A percentile compares a stretch with the other conserved stretches of the same genome.
Evolutionary conservation across 2,113 vertebrate genomes (phyloP).

Genomic region (Chloroceryle aenea): DNA sequence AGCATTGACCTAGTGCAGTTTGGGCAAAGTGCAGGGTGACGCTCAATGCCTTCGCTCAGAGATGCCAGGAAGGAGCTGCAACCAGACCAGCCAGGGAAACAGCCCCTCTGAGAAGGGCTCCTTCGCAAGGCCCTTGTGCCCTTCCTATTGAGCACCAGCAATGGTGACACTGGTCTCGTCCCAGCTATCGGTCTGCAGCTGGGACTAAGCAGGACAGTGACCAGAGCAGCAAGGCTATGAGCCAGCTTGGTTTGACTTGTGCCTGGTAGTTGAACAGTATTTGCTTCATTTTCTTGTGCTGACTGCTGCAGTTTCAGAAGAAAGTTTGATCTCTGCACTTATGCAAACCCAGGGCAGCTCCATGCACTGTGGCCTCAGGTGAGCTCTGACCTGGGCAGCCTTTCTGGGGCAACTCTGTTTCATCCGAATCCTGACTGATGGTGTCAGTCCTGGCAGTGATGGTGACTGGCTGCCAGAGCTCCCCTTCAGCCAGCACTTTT

Average conservation of each 20-base stretch:
- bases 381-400: background rate
- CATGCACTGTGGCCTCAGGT: fast-evolving
- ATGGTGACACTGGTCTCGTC: too few relatives aligned
- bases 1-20: too few relatives aligned
- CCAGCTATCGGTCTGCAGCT: background rate
- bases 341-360: background rate
- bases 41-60: too few relatives aligned
- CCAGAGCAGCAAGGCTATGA: background rate
- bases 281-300: background rate
- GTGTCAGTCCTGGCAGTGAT: background rate
- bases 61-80: too few relatives aligned
- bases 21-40: too few relatives aligned
- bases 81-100: too few relatives aligned
- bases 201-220: background rate
- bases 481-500: background rate
- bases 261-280: background rate
- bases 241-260: background rate
- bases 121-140: too few relatives aligned
- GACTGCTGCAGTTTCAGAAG: background rate
- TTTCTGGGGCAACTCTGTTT: background rate
- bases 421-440: background rate
- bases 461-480: background rate
- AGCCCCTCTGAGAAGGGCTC: too few relatives aligned
- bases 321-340: background rate
- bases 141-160: too few relatives aligned